These are phyloP conservation scores for Bombus consobrinus DNA, from an alignment of 1,140 invertebrate genomes.

Conservation along the genomic window DNA sequence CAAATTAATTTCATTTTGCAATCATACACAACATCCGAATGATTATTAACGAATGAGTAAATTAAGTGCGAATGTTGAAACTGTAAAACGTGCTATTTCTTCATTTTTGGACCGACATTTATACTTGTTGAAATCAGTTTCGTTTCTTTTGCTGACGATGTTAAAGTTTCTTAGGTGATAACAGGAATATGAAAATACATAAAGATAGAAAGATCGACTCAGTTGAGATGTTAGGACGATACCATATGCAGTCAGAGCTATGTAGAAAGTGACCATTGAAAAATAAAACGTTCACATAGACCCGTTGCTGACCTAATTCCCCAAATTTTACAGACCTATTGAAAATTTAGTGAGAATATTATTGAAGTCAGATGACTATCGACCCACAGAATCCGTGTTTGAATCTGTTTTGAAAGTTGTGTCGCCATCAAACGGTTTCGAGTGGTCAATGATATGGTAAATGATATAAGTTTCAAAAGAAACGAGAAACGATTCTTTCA, in stretches of 20 bases:
- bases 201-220: not conserved
- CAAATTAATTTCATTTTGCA: not conserved
- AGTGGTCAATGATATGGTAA: not conserved
- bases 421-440: not conserved
- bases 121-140: not conserved
- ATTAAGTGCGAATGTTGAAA: not conserved
- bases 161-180: not conserved
- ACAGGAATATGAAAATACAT: not conserved
- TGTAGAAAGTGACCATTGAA: constrained; percentile 71
- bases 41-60: not conserved
- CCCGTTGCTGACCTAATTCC: constrained; percentile 68
- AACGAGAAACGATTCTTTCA: not conserved
- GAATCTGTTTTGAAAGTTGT: constrained; percentile 19
- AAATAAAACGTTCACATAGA: constrained; percentile 68
- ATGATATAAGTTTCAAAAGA: not conserved
- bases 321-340: constrained; percentile 58
- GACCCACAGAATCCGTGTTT: not conserved
- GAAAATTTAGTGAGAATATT: constrained; percentile 41
- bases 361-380: constrained; percentile 3
- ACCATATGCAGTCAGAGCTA: constrained; percentile 23
- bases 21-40: not conserved
- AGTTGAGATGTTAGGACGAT: not conserved
- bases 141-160: not conserved
- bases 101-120: not conserved
- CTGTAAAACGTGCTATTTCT: not conserved